Evolutionary conservation across 30 jellyfish, hydroid and myxozoan species (phyloP).

Genomic region (Mastigias papua): DNA sequence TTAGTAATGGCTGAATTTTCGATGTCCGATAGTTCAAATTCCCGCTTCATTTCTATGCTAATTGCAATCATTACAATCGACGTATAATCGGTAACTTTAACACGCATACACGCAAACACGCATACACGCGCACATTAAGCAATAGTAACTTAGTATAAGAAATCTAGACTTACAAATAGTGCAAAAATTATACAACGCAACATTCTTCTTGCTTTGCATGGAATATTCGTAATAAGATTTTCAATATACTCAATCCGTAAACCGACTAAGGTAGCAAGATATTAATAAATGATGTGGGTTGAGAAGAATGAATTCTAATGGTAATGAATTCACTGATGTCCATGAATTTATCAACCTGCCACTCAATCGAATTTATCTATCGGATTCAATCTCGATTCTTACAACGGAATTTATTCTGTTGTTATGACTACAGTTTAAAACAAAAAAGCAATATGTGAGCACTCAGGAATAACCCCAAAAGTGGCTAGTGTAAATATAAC

Average conservation of each 20-base stretch:
- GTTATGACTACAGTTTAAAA: not conserved
- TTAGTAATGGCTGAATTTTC: too few species aligned
- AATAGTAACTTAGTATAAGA: too few species aligned
- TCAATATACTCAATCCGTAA: not conserved
- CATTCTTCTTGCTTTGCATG: not conserved
- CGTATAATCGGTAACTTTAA: too few species aligned
- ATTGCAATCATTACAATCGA: too few species aligned
- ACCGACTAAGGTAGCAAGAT: not conserved
- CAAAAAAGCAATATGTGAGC: not conserved
- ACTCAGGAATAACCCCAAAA: too few species aligned
- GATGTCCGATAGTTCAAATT: too few species aligned
- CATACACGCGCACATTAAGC: too few species aligned
- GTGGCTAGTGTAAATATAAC: too few species aligned
- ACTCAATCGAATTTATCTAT: not conserved
- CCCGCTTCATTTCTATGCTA: too few species aligned
- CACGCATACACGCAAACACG: too few species aligned
- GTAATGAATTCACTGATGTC: not conserved
- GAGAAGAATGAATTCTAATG: not conserved
- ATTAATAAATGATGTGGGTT: not conserved
- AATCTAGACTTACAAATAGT: not conserved
- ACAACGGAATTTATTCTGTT: not conserved
- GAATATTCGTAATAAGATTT: not conserved
- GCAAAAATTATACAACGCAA: not conserved
- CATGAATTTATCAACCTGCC: slow-evolving; percentile 1
- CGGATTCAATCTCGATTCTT: not conserved